Evolutionary conservation across 1,140 invertebrate species (phyloP).

Genomic region (Pemphigus obesinymphae): DNA sequence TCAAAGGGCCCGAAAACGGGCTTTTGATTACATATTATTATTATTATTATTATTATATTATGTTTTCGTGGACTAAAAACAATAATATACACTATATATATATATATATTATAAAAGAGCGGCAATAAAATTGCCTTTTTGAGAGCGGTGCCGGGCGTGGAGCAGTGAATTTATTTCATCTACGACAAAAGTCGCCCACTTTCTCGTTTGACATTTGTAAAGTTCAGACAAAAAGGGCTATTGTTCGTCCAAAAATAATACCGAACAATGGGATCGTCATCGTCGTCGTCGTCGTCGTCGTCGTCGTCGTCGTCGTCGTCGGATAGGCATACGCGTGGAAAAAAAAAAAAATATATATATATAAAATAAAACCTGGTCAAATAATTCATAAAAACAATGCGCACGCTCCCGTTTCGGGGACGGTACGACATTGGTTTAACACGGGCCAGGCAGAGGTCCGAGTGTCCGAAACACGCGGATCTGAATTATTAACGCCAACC

Average conservation of each 20-base stretch:
- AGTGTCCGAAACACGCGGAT: constrained; percentile 24
- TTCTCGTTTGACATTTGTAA: constrained; percentile 36
- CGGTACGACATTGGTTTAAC: not conserved
- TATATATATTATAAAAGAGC: no score
- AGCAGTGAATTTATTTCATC: constrained; percentile 17
- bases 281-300: not conserved
- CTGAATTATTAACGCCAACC: constrained; percentile 22
- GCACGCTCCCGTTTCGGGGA: not conserved
- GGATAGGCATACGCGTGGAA: not conserved
- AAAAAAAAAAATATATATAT: constrained; percentile 28
- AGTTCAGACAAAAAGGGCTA: constrained; percentile 33
- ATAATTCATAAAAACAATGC: constrained; percentile 40
- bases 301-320: no score
- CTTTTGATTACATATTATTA: constrained; percentile 19
- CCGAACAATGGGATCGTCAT: constrained; percentile 16
- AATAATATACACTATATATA: no score
- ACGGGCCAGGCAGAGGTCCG: constrained; percentile 1
- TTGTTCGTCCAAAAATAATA: constrained; percentile 30
- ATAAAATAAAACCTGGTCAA: constrained; percentile 32
- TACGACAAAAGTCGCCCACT: constrained; percentile 36
- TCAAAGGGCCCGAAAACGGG: not conserved
- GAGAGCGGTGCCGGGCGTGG: not conserved
- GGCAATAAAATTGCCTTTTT: constrained; percentile 18
- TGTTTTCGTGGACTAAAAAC: constrained; percentile 17
- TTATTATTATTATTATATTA: not conserved